phyloP scores from a whole-genome alignment of 2,797 vertebrate species.

The Argya squamiceps region DNA sequence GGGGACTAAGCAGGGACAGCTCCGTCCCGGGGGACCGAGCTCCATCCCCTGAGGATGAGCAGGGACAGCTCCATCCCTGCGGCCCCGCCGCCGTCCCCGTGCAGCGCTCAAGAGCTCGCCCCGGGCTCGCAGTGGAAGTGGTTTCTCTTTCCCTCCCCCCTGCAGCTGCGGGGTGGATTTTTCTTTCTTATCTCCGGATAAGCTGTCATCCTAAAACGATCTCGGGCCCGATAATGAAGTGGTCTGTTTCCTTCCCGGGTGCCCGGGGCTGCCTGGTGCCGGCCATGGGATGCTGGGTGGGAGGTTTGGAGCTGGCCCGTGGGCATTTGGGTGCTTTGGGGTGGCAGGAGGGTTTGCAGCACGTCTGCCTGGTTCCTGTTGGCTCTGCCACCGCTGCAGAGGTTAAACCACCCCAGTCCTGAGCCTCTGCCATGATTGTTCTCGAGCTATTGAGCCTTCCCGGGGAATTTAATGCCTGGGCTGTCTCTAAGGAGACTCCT shows the following conservation, averaged over 20 bases:
- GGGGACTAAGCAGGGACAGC: no score
- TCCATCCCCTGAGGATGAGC: no score
- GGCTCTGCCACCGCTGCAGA: neutral
- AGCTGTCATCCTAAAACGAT: neutral
- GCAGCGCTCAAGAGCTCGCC: rapidly evolving
- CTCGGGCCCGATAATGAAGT: rapidly evolving
- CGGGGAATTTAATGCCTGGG: neutral
- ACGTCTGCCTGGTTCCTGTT: rapidly evolving
- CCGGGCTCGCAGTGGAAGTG: neutral
- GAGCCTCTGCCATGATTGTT: neutral
- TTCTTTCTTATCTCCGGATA: neutral
- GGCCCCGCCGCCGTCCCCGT: neutral
- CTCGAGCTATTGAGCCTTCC: neutral
- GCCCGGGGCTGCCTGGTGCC: rapidly evolving
- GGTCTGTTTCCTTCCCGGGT: neutral
- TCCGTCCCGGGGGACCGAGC: no score
- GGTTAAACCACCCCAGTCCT: rapidly evolving
- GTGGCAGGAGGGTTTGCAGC: neutral
- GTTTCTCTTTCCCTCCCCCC: conserved; percentile 25
- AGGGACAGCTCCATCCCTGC: no score
- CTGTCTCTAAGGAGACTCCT: conserved; percentile 18
- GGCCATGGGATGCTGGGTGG: rapidly evolving
- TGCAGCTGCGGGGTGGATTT: neutral
- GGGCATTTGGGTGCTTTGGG: neutral
- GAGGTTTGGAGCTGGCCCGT: neutral